Evolutionary conservation across 2,888 invertebrate genomes (phyloP).

Genomic region (Brenthis hecate): DNA sequence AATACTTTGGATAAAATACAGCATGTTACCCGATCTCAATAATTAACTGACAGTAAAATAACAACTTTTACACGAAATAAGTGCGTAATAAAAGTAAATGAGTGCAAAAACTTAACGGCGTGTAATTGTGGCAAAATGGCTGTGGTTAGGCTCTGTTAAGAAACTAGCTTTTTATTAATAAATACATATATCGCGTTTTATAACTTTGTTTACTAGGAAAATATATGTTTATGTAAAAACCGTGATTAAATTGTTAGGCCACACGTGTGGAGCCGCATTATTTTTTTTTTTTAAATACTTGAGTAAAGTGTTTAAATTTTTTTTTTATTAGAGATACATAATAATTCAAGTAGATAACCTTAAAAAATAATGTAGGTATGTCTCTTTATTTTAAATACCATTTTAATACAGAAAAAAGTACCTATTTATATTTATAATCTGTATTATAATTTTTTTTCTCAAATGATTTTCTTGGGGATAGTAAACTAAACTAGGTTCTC

Average conservation of each 20-base stretch:
- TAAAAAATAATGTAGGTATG: too few relatives aligned
- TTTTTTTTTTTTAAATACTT: too few relatives aligned
- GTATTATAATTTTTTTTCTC: too few relatives aligned
- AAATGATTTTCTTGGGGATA: too few relatives aligned
- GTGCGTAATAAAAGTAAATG: conserved; percentile 32
- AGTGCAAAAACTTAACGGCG: conserved; percentile 35
- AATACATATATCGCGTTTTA: not conserved
- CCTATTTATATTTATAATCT: too few relatives aligned
- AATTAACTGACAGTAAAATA: conserved; percentile 24
- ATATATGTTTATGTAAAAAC: not conserved
- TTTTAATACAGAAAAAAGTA: too few relatives aligned
- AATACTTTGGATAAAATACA: conserved; percentile 10
- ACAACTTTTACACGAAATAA: conserved; percentile 25
- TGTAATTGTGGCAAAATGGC: conserved; percentile 25
- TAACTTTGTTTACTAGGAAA: not conserved
- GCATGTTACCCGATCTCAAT: conserved; percentile 15
- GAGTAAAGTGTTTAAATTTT: too few relatives aligned
- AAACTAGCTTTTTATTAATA: conserved; percentile 10
- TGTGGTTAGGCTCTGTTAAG: conserved; percentile 7
- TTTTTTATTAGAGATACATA: too few relatives aligned
- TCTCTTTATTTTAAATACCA: too few relatives aligned
- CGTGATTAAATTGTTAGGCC: not conserved
- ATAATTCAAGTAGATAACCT: too few relatives aligned
- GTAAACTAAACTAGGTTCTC: too few relatives aligned
- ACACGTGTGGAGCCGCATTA: not conserved